These are phyloP conservation scores for Myopa tessellatipennis DNA, from an alignment of 2,888 invertebrate genomes.

Conservation along the genomic window DNA sequence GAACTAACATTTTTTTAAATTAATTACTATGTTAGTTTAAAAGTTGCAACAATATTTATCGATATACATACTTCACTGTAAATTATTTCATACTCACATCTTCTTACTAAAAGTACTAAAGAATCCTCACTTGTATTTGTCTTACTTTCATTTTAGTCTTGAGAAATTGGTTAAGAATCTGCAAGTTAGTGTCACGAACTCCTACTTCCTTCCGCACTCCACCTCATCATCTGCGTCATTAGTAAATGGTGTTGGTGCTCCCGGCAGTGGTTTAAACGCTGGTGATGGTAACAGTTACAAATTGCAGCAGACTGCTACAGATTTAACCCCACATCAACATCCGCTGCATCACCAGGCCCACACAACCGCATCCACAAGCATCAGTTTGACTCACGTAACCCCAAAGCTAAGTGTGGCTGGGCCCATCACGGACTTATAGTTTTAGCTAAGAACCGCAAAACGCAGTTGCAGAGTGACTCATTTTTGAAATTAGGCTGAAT, in stretches of 20 bases:
- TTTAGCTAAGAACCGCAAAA: slow-evolving; percentile 55
- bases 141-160: slow-evolving; percentile 62
- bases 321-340: slow-evolving; percentile 43
- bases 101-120: slow-evolving; percentile 25
- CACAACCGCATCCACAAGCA: slow-evolving; percentile 40
- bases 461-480: slow-evolving; percentile 57
- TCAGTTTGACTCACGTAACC: slow-evolving; percentile 46
- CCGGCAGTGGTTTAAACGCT: slow-evolving; percentile 43
- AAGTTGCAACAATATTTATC: too few species aligned
- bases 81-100: too few species aligned
- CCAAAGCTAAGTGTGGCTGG: slow-evolving; percentile 65
- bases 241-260: slow-evolving; percentile 53
- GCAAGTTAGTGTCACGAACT: slow-evolving; percentile 57
- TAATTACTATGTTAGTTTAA: too few species aligned
- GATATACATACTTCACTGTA: too few species aligned
- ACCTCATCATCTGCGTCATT: slow-evolving; percentile 46
- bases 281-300: slow-evolving; percentile 44
- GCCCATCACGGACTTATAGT: slow-evolving; percentile 68
- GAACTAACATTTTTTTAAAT: too few species aligned
- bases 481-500: slow-evolving; percentile 50
- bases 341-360: slow-evolving; percentile 44
- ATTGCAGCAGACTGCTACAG: slow-evolving; percentile 34
- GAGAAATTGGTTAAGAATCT: slow-evolving; percentile 68
- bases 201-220: slow-evolving; percentile 39
- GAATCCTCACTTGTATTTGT: slow-evolving; percentile 47